A percentile compares a stretch with the other conserved stretches of the same genome.
Conservation (phyloP, 2,113 vertebrate genomes). For the Clupea harengus region DNA sequence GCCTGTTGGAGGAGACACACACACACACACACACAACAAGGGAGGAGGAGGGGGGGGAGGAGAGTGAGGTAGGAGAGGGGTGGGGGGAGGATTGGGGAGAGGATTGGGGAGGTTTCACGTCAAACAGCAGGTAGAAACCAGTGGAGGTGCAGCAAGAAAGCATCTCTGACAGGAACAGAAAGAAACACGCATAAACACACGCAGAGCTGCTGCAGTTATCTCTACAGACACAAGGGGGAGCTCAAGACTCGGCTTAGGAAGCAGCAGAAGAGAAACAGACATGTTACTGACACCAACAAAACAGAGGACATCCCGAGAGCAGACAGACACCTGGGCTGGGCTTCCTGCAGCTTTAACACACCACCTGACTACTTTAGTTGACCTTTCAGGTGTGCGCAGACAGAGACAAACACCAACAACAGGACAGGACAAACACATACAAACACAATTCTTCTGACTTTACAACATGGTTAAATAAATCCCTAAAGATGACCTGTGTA, state of each 20-base stretch:
- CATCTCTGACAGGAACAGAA: slow-evolving; percentile 5
- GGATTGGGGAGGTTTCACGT: neutral
- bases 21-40: slow-evolving; percentile 48
- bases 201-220: neutral
- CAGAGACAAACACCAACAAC: neutral
- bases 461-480: too few relatives aligned
- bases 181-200: slow-evolving; percentile 48
- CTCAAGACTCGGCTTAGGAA: neutral
- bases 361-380: neutral
- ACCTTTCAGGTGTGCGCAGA: neutral
- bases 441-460: too few relatives aligned
- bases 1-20: slow-evolving; percentile 78
- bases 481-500: too few relatives aligned
- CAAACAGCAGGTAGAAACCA: slow-evolving; percentile 19
- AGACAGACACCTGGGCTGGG: neutral
- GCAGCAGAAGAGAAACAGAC: neutral
- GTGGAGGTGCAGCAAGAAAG: neutral
- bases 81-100: slow-evolving; percentile 45
- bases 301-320: neutral
- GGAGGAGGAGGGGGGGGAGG: slow-evolving; percentile 62
- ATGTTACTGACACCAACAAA: neutral
- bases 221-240: slow-evolving; percentile 18
- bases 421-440: too few relatives aligned
- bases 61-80: slow-evolving; percentile 53
- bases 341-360: neutral